Evolutionary conservation across 2,797 vertebrate species (phyloP).

Genomic region (Dallia pectoralis): DNA sequence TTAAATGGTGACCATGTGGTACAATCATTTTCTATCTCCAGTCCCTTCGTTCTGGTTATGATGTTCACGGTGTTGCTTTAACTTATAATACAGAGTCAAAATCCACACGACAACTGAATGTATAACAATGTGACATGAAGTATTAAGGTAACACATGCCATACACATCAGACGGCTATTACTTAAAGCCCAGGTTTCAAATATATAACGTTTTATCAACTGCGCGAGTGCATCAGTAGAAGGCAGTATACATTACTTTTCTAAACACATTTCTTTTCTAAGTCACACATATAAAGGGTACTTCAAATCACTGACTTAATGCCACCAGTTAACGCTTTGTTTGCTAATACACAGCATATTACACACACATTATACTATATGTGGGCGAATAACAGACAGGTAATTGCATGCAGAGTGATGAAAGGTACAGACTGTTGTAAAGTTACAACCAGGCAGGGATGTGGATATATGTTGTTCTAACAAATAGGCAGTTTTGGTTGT

Average conservation of each 20-base stretch:
- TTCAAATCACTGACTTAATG: not conserved
- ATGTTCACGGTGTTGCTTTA: conserved; percentile 20
- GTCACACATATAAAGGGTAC: not conserved
- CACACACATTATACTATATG: not conserved
- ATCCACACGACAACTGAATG: not conserved
- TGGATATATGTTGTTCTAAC: not conserved
- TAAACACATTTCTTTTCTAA: not conserved
- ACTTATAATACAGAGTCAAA: not conserved
- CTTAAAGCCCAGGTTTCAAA: not conserved
- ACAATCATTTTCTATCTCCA: no score
- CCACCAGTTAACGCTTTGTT: not conserved
- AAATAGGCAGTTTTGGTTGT: not conserved
- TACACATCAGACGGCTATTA: not conserved
- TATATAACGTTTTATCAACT: not conserved
- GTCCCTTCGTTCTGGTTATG: no score
- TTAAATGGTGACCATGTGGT: no score
- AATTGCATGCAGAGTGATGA: not conserved
- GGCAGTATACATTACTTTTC: not conserved
- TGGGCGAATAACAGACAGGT: not conserved
- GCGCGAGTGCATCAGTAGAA: not conserved
- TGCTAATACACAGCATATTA: not conserved
- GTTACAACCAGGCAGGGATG: not conserved
- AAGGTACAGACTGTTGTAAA: no score
- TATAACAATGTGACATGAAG: conserved; percentile 2
- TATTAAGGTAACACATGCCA: not conserved